Conservation (phyloP, 2,888 invertebrate species). For the Desoria tigrina region DNA sequence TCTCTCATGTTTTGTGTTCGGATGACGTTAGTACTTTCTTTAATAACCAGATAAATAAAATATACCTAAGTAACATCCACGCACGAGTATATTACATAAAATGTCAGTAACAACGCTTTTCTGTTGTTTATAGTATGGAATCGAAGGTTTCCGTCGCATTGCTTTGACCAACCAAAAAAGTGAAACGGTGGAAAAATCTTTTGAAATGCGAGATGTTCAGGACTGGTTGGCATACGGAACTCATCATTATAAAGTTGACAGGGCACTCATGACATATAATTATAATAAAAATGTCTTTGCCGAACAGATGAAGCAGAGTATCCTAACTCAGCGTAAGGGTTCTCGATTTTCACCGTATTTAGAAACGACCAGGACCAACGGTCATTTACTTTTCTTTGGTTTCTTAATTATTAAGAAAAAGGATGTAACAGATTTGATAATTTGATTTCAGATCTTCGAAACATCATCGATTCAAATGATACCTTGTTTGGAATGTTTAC, state of each 20-base stretch:
- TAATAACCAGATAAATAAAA: no score
- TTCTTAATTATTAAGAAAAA: neutral
- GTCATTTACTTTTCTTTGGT: neutral
- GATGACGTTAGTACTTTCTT: neutral
- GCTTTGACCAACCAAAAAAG: constrained; percentile 28
- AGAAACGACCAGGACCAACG: no score
- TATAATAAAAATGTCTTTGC: neutral
- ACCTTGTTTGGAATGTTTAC: neutral
- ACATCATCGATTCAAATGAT: constrained; percentile 1
- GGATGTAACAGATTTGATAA: neutral
- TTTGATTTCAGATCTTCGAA: neutral
- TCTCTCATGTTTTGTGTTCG: neutral
- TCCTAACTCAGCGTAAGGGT: neutral
- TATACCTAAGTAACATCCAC: no score
- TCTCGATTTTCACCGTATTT: no score
- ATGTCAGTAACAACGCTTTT: neutral
- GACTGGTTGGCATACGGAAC: constrained; percentile 26
- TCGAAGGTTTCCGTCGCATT: constrained; percentile 28
- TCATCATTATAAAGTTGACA: neutral
- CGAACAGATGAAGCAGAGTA: neutral
- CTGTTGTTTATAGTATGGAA: constrained; percentile 20
- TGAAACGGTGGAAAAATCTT: constrained; percentile 19
- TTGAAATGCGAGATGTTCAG: constrained; percentile 32
- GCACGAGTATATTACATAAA: neutral
- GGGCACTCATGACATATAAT: neutral